Base-by-base conservation (phyloP, 2,888 invertebrate species). In the Cataglyphis albicans region DNA sequence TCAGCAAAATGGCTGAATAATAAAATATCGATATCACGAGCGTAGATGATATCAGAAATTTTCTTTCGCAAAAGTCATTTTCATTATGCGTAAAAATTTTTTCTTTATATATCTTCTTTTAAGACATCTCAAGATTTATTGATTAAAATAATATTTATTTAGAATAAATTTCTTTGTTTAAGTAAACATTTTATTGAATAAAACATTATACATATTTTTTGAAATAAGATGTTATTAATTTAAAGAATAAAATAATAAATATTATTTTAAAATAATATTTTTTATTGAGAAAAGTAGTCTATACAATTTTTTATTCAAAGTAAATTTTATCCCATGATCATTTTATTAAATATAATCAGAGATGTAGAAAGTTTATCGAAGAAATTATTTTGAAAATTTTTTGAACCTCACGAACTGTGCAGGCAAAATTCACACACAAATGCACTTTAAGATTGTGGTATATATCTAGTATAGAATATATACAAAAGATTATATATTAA, bases 401-500 rank as follows among this genome's bases (percentile, higher is more conserved):
- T 35, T 9, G 21, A 7, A 0, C 25, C 68, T 21, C 48, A 32
- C 48, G 12, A 48, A 32, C 32, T 59, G 44, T 32, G 25, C 44
- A 25, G n/a, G 25, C 25, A 5, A 44, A 35, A 70, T 48, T 9
- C 15, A 32, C 44, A 4, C 10, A 21, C 38, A 64, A 57, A 67
- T 68, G 5, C 59, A 44, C 18, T 59, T 59, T 12, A 35, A 76
- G 1, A 7, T 41, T 57, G 55, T 38, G 12, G 15, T 59, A 59
- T 59, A 70, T 15, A 29, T 41, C 67, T 35, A 25, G n/a, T 18
- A 15, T 12, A 29, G 18, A 70, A 70, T 70, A 44, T 80, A 21
- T 21, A 75, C 18, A 9, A 52, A 41, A 55, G 21, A 67, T 35
- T 65, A 75, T 52, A 70, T 59, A 44, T 78, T 78, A 80, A 72